Percentiles rank a stretch among this genome's conserved stretches.
These are phyloP conservation scores for Arctopsyche grandis DNA, from an alignment of 1,140 invertebrate species.

Conservation along the genomic window DNA sequence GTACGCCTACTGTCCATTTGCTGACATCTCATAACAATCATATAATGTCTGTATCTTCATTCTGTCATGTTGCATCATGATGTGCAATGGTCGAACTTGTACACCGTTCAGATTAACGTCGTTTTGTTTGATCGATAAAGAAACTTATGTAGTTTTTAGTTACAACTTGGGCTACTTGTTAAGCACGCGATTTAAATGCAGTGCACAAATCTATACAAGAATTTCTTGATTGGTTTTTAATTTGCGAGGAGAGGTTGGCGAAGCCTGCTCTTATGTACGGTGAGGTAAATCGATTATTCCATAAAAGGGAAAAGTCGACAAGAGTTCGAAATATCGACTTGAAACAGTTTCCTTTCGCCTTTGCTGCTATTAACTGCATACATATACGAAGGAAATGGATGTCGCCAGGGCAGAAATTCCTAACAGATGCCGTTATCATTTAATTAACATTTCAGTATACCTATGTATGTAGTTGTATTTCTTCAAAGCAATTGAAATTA, in stretches of 20 bases:
- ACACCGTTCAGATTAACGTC: neutral
- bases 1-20: neutral
- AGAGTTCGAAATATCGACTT: slow-evolving; percentile 5
- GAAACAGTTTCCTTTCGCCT: slow-evolving; percentile 30
- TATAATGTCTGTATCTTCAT: neutral
- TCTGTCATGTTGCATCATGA: neutral
- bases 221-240: too few species aligned
- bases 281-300: slow-evolving; percentile 42
- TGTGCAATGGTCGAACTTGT: neutral
- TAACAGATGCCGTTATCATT: slow-evolving; percentile 8
- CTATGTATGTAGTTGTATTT: too few species aligned
- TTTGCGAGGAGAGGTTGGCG: too few species aligned
- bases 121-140: slow-evolving; percentile 6
- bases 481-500: too few species aligned
- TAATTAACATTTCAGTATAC: too few species aligned
- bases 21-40: neutral
- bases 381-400: too few species aligned
- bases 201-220: neutral
- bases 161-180: neutral
- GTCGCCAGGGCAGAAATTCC: neutral
- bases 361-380: neutral
- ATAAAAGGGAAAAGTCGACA: slow-evolving; percentile 43
- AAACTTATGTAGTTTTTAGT: too few species aligned
- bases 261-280: neutral
- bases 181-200: neutral